Evolutionary conservation across 2,113 vertebrate species (phyloP), one percentile per base, ranked within the genome.

Genomic region (Sinocyclocheilus anshuiensis): DNA sequence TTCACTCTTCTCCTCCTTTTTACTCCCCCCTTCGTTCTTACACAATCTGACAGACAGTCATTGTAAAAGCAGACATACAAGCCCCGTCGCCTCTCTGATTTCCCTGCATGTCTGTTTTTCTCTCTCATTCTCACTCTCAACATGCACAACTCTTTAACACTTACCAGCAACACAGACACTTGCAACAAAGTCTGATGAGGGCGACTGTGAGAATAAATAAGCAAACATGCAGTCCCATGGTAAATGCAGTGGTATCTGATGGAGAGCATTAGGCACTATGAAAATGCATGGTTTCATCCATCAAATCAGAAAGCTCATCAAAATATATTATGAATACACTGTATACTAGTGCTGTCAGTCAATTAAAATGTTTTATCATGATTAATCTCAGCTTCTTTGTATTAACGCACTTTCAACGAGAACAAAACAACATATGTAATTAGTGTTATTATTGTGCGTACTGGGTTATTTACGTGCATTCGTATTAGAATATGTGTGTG

Each of bases 11-110:
- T 89, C 71, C 20, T 86, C 16, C n/a, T 88, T 86, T 92, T 77
- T 65, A 89, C 84, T 81, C 86, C 83, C 81, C 82, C 71, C 80
- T 90, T 89, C 75, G 91, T 89, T 94, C 95, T 95, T 94, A 95
- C 91, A 93, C 90, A 95, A 86, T 87, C 85, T 94, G 94, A 94
- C 95, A 95, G 94, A 93, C 91, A 93, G 91, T 93, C 93, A 95
- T 93, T 94, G 93, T 89, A 84, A 89, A 89, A 80, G 87, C 84
- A 88, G 78, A 77, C 71, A 48, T 88, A 89, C 57, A 84, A 90
- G 83, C 77, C 89, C 87, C 72, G 72, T 50, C 53, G 72, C 53
- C 18, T 45, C 29, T 59, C n/a, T 81, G 59, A 59, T 79, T 78
- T 59, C 65, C 45, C 83, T 75, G 77, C 65, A 24, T 59, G 45